Evolutionary conservation across 2,113 vertebrate genomes (phyloP).

Genomic region (Serilophus lunatus): DNA sequence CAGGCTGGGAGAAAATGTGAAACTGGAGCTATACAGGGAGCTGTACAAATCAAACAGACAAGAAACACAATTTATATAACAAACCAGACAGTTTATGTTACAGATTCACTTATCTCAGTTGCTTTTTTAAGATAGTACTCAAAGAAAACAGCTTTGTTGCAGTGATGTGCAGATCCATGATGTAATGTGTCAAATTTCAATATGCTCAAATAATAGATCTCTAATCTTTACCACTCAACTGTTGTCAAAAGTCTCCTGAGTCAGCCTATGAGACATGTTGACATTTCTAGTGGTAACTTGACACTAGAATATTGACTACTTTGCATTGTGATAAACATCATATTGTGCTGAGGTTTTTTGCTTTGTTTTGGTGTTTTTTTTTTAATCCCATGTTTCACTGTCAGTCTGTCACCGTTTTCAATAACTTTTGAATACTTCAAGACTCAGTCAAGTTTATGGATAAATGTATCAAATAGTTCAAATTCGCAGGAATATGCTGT

Average conservation of each 20-base stretch:
- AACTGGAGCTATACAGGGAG: background rate
- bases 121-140: background rate
- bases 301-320: background rate
- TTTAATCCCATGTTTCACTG: background rate
- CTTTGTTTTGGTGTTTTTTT: background rate
- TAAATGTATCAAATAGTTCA: background rate
- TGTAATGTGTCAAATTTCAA: background rate
- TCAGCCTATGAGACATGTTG: background rate
- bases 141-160: background rate
- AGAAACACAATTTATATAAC: background rate
- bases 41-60: background rate
- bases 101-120: background rate
- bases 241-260: background rate
- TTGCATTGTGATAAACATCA: background rate
- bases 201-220: constrained; percentile 8
- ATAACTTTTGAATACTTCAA: background rate
- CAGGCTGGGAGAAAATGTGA: background rate
- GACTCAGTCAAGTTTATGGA: background rate
- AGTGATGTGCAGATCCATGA: background rate
- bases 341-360: background rate
- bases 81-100: constrained; percentile 4
- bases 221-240: background rate
- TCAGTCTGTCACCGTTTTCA: background rate
- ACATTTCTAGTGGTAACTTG: background rate
- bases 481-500: background rate